Conservation (phyloP, 2,113 vertebrate genomes). For the Crotophaga sulcirostris region DNA sequence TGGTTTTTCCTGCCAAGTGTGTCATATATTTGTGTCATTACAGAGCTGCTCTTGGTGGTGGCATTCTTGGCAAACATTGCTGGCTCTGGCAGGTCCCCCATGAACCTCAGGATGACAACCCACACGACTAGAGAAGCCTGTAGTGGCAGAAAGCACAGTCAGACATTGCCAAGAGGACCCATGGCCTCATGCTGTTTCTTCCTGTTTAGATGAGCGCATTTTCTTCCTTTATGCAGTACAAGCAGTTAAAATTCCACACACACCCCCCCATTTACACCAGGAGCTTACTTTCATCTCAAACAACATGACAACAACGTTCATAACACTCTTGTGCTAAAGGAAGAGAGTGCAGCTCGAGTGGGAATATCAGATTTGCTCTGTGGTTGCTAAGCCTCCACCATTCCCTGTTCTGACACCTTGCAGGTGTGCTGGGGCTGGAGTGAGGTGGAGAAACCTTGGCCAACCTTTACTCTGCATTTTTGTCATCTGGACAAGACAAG, state of each 20-base stretch:
- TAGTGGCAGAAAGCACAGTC: background rate
- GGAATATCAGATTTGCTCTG: background rate
- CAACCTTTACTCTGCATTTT: background rate
- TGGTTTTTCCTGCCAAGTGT: constrained; percentile 36
- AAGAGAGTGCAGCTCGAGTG: background rate
- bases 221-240: background rate
- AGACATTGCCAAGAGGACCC: background rate
- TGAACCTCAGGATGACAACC: constrained; percentile 93
- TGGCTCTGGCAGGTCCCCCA: constrained; percentile 94
- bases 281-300: background rate
- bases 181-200: background rate
- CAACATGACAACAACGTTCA: background rate
- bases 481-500: background rate
- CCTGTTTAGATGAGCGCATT: background rate
- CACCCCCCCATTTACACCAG: background rate
- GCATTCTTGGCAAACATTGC: constrained; percentile 66
- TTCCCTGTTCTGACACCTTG: background rate
- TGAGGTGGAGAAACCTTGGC: background rate
- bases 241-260: background rate
- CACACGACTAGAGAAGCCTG: constrained; percentile 90
- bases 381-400: background rate
- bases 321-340: background rate
- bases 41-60: background rate
- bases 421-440: background rate
- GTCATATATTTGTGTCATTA: constrained; percentile 65